Percentiles rank a stretch among this genome's conserved stretches.
Conservation (phyloP, 92 coral and sea anemone genomes). For the Porites cylindrica region DNA sequence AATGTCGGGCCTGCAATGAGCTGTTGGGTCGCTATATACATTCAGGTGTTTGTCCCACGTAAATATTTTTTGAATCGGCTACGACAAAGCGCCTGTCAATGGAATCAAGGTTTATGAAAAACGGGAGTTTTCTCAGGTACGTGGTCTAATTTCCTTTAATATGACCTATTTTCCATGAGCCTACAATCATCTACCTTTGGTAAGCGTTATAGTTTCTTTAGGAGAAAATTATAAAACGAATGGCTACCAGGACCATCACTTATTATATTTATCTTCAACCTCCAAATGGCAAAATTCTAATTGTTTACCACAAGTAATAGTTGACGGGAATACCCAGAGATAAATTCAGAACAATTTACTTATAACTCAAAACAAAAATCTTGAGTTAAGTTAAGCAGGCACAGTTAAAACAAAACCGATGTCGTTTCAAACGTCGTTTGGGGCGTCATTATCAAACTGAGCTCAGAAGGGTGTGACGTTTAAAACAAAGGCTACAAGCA, state of each 20-base stretch:
- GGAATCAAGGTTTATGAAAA: conserved; percentile 19
- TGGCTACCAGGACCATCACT: neutral
- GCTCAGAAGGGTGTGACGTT: neutral
- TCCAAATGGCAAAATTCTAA: neutral
- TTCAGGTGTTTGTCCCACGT: neutral
- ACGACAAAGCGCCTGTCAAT: conserved; percentile 43
- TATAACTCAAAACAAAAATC: no score
- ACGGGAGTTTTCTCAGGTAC: conserved; percentile 34
- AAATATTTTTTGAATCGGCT: neutral
- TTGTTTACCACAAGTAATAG: conserved; percentile 5
- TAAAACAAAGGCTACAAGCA: no score
- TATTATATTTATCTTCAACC: neutral
- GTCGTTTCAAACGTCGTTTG: no score
- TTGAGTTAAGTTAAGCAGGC: no score
- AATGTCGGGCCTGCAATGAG: conserved; percentile 13
- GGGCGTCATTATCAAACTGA: neutral
- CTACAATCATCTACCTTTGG: neutral
- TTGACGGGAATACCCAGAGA: neutral
- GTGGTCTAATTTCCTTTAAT: neutral
- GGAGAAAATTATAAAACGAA: neutral
- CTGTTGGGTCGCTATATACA: neutral
- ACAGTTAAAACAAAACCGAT: no score
- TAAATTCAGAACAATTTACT: no score
- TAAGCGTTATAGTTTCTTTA: no score
- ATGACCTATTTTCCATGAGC: neutral